Evolutionary conservation across 2,888 invertebrate genomes (phyloP).

Genomic region (Dicyrtomina minuta): DNA sequence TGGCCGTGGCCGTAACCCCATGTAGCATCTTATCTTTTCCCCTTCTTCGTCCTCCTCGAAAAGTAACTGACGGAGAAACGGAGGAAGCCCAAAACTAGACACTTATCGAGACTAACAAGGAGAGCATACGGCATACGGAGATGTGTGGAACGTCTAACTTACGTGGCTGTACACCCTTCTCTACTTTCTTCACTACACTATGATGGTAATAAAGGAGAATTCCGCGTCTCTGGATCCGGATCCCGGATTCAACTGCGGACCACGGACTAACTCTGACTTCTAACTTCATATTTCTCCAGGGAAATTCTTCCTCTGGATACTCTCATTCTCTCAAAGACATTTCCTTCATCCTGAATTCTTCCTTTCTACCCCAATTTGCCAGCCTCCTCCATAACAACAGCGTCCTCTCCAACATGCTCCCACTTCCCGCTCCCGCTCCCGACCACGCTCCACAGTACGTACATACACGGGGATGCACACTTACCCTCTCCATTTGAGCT

Average conservation of each 20-base stretch:
- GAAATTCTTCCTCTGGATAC: constrained; percentile 43
- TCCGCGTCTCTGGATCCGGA: constrained; percentile 11
- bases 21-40: constrained; percentile 8
- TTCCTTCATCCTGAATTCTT: constrained; percentile 26
- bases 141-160: neutral
- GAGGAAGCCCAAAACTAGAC: constrained; percentile 7
- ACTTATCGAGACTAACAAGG: neutral
- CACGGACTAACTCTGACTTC: constrained; percentile 30
- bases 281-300: constrained; percentile 48
- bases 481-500: neutral
- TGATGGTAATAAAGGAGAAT: constrained; percentile 30
- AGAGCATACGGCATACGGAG: constrained; percentile 10
- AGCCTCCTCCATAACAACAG: constrained; percentile 10
- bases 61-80: neutral
- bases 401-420: neutral
- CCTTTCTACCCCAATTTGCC: constrained; percentile 29
- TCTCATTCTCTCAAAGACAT: constrained; percentile 32
- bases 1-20: neutral
- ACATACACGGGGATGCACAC: neutral
- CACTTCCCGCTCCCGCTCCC: neutral
- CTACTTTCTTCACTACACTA: neutral
- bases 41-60: neutral
- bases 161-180: too few relatives aligned
- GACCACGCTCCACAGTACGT: too few relatives aligned
- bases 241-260: constrained; percentile 28